These are phyloP conservation scores for Sphaeramia orbicularis DNA, from an alignment of 2,797 vertebrate species.

Conservation along the genomic window DNA sequence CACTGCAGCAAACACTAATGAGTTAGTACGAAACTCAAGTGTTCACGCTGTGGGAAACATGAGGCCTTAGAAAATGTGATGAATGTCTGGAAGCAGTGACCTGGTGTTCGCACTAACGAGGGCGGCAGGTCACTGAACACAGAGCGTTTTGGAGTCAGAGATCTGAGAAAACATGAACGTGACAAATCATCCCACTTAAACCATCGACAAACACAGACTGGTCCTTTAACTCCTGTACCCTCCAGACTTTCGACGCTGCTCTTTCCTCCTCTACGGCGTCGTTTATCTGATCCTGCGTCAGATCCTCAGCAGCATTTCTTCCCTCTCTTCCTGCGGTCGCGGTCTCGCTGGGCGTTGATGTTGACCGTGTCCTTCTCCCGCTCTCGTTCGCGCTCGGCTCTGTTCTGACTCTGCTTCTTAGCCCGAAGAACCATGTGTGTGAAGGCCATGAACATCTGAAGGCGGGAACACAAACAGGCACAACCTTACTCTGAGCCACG, in stretches of 20 bases:
- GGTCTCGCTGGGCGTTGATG: conserved; percentile 85
- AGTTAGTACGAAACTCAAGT: not conserved
- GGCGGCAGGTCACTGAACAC: too few species aligned
- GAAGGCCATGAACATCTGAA: conserved; percentile 91
- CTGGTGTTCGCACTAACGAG: not conserved
- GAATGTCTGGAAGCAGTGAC: too few species aligned
- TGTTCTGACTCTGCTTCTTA: conserved; percentile 88
- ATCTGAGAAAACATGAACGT: too few species aligned
- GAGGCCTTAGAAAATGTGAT: too few species aligned
- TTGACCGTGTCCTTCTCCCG: conserved; percentile 87
- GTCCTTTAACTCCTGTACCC: conserved; percentile 38
- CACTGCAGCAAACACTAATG: not conserved
- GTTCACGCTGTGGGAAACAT: too few species aligned
- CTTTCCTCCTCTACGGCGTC: conserved; percentile 33
- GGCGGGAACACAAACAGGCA: not conserved
- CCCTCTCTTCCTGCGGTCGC: conserved; percentile 82
- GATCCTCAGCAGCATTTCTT: conserved; percentile 85
- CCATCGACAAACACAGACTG: conserved; percentile 19
- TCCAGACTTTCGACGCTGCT: conserved; percentile 34
- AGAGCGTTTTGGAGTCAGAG: too few species aligned
- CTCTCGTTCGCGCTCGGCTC: conserved; percentile 82
- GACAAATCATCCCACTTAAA: not conserved
- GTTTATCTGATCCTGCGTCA: not conserved
- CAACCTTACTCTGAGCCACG: not conserved
- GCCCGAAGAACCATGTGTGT: conserved; percentile 87